phyloP scores from a whole-genome alignment of 2,113 vertebrate genomes.

The Misgurnus anguillicaudatus region DNA sequence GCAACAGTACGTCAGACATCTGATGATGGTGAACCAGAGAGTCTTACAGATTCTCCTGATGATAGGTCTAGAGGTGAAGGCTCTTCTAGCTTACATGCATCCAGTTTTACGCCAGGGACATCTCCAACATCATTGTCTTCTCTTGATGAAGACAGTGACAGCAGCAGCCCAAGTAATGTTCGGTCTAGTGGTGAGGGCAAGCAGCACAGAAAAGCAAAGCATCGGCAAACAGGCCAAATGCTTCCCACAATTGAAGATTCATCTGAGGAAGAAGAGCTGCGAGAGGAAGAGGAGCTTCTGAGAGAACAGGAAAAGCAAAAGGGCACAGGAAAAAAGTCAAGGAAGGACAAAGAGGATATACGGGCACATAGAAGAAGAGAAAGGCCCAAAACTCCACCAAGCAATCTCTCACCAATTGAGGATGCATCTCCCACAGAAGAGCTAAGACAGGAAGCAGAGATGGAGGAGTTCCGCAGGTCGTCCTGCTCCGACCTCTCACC shows the following conservation, averaged over 20 bases:
- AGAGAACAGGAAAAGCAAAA: conserved; percentile 96
- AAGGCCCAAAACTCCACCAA: conserved; percentile 89
- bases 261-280: conserved; percentile 94
- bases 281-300: conserved; percentile 92
- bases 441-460: conserved; percentile 93
- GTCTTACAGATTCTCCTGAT: conserved; percentile 95
- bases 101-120: conserved; percentile 96
- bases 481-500: conserved; percentile 98
- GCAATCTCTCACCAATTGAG: conserved; percentile 97
- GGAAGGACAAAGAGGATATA: conserved; percentile 96
- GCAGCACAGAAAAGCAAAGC: conserved; percentile 93
- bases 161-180: conserved; percentile 91
- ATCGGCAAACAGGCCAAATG: conserved; percentile 88
- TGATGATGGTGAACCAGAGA: conserved; percentile 86
- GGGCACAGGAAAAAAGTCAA: conserved; percentile 91
- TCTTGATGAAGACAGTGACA: conserved; percentile 97
- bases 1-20: conserved; percentile 73
- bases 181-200: conserved; percentile 87
- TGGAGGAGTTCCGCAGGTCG: conserved; percentile 94
- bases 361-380: conserved; percentile 91
- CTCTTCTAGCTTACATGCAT: conserved; percentile 94
- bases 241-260: conserved; percentile 98
- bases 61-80: conserved; percentile 94
- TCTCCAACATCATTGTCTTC: conserved; percentile 96
- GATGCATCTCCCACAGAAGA: conserved; percentile 98